Conservation (phyloP, 2,888 invertebrate genomes). For the Amaurobius ferox region DNA sequence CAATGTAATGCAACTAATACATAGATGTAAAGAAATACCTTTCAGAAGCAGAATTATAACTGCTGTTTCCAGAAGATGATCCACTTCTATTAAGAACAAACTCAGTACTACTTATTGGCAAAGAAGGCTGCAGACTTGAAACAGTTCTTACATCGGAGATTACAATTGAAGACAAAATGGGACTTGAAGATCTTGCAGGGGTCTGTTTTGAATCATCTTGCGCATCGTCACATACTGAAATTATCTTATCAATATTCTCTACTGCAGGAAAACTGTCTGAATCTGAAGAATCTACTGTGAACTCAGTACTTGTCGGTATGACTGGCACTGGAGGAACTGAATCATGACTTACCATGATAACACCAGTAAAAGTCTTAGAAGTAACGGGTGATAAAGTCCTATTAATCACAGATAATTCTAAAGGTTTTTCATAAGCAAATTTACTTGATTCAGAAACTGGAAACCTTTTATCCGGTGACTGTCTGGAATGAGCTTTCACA, state of each 20-base stretch:
- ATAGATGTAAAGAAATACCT: slow-evolving; percentile 8
- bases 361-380: not conserved
- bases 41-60: slow-evolving; percentile 4
- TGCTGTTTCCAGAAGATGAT: slow-evolving; percentile 8
- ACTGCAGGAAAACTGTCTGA: not conserved
- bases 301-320: not conserved
- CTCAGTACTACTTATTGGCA: not conserved
- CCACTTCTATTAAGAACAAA: slow-evolving; percentile 21
- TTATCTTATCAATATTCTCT: not conserved
- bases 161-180: not conserved
- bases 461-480: not conserved
- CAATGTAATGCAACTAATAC: no score
- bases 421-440: not conserved
- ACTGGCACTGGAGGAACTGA: no score
- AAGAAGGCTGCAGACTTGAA: not conserved
- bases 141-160: not conserved
- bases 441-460: not conserved
- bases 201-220: not conserved
- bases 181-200: not conserved
- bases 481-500: not conserved
- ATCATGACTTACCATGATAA: no score
- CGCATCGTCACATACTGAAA: not conserved
- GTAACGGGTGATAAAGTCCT: not conserved
- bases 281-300: not conserved
- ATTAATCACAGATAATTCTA: no score